phyloP scores from a whole-genome alignment of 2,113 vertebrate species.

The Petrocephalus zakoni region DNA sequence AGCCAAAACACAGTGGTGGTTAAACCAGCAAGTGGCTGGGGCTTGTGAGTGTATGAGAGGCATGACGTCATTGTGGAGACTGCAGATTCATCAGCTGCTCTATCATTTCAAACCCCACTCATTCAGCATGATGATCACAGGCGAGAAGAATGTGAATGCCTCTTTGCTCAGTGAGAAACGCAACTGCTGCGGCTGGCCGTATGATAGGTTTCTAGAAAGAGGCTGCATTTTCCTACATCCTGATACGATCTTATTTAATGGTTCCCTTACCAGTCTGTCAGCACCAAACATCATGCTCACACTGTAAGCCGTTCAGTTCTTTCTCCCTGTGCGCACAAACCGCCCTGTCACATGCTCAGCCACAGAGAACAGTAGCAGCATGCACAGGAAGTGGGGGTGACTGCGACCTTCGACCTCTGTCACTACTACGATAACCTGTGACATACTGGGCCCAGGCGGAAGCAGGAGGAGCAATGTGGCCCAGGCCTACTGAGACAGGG shows the following conservation, averaged over 20 bases:
- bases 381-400: not conserved
- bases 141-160: not conserved
- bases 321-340: not conserved
- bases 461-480: not conserved
- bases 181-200: not conserved
- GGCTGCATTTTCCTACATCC: not conserved
- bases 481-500: conserved; percentile 9
- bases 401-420: not conserved
- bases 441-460: not conserved
- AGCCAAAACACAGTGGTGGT: not conserved
- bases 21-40: not conserved
- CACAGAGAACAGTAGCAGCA: not conserved
- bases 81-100: not conserved
- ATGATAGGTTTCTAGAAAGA: not conserved
- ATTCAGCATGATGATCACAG: not conserved
- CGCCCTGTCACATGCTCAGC: not conserved
- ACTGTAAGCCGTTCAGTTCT: not conserved
- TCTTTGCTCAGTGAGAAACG: not conserved
- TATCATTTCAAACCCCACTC: not conserved
- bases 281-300: not conserved
- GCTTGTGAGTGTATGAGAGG: not conserved
- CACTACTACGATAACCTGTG: not conserved
- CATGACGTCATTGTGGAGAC: not conserved
- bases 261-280: not conserved
- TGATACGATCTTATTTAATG: not conserved